Evolutionary conservation across 2,888 invertebrate species (phyloP).

Genomic region (Rhopalosiphum nymphaeae): DNA sequence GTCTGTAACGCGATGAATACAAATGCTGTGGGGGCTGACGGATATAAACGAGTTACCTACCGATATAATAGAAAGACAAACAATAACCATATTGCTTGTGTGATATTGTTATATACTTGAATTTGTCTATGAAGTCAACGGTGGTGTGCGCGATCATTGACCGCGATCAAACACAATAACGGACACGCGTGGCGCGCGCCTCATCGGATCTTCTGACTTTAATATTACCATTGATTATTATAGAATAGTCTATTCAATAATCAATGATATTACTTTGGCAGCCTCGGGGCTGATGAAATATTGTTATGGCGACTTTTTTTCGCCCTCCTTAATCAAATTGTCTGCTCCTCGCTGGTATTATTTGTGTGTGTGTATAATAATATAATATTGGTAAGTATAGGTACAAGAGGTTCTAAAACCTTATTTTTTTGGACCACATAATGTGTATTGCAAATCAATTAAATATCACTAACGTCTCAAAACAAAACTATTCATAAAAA

Average conservation of each 20-base stretch:
- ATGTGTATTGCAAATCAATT: background rate
- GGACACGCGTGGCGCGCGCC: background rate
- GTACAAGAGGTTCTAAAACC: background rate
- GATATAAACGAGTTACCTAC: conserved; percentile 13
- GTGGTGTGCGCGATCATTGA: conserved; percentile 31
- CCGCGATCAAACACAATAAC: conserved; percentile 33
- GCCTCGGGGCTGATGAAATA: background rate
- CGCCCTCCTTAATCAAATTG: background rate
- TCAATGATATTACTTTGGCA: background rate
- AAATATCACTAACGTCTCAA: background rate
- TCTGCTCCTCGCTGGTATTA: background rate
- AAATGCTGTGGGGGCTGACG: conserved; percentile 49
- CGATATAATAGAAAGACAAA: conserved; percentile 48
- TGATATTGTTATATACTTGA: conserved; percentile 32
- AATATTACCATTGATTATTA: conserved; percentile 4
- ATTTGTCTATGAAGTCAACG: conserved; percentile 13
- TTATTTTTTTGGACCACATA: background rate
- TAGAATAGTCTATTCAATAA: background rate
- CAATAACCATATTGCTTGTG: conserved; percentile 41
- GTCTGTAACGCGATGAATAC: conserved; percentile 38
- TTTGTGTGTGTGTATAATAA: background rate
- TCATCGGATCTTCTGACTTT: background rate
- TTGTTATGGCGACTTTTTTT: background rate
- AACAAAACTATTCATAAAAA: background rate
- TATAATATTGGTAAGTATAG: background rate